Conservation (phyloP, 2,888 invertebrate species). For the Drosophila rellima region DNA sequence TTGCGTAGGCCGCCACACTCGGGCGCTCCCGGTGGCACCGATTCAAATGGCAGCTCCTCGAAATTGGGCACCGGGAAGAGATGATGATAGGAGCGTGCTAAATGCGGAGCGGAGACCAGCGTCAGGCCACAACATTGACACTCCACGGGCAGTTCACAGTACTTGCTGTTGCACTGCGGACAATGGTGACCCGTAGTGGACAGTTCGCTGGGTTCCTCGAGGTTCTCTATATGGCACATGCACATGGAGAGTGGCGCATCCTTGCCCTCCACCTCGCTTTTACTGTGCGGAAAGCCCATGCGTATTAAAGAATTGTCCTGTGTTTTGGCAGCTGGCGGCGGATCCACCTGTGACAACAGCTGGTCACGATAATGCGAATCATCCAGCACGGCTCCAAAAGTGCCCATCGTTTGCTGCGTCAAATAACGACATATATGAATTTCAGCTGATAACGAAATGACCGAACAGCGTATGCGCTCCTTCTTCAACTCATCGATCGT, state of each 20-base stretch:
- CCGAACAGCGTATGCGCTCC: slow-evolving; percentile 95
- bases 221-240: slow-evolving; percentile 95
- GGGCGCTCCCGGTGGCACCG: slow-evolving; percentile 50
- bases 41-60: slow-evolving; percentile 89
- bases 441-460: slow-evolving; percentile 98
- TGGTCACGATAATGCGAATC: slow-evolving; percentile 91
- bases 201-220: slow-evolving; percentile 89
- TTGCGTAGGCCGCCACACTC: slow-evolving; percentile 86
- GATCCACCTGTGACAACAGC: slow-evolving; percentile 89
- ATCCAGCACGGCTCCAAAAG: slow-evolving; percentile 94
- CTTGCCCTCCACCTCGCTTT: slow-evolving; percentile 87
- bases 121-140: slow-evolving; percentile 98
- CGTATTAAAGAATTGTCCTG: slow-evolving; percentile 93
- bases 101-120: slow-evolving; percentile 98
- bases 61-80: slow-evolving; percentile 96
- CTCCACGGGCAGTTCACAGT: slow-evolving; percentile 99
- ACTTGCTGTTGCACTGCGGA: slow-evolving; percentile 98
- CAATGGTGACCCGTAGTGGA: slow-evolving; percentile 93
- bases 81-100: slow-evolving; percentile 99
- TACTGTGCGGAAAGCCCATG: slow-evolving; percentile 97
- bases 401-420: slow-evolving; percentile 94
- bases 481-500: slow-evolving; percentile 92
- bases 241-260: slow-evolving; percentile 93
- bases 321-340: slow-evolving; percentile 90
- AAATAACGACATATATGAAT: slow-evolving; percentile 95